Evolutionary conservation across 2,797 vertebrate species (phyloP).

Genomic region (Manis javanica): DNA sequence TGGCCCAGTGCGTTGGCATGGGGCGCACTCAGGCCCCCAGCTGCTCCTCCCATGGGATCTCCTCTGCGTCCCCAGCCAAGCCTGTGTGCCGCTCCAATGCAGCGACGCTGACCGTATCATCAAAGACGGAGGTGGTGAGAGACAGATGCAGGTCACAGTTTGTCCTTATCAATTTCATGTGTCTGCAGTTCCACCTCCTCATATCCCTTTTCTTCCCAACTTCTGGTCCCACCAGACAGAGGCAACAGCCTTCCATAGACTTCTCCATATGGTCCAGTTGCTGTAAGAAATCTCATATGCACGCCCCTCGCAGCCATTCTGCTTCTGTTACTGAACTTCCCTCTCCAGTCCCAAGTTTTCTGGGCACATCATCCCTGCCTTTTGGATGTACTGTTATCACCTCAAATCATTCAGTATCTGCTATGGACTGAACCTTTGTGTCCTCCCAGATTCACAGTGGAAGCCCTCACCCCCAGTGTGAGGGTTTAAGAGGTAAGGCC

Average conservation of each 20-base stretch:
- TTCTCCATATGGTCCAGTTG: not conserved
- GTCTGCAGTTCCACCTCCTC: not conserved
- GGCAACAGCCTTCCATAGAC: not conserved
- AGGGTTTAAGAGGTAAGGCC: not conserved
- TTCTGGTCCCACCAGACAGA: not conserved
- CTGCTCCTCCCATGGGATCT: not conserved
- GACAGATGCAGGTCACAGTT: not conserved
- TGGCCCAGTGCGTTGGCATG: not conserved
- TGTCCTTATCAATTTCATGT: not conserved
- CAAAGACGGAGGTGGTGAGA: not conserved
- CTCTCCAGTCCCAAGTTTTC: not conserved
- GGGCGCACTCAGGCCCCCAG: too few relatives aligned
- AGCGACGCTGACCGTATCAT: not conserved
- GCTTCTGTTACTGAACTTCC: not conserved
- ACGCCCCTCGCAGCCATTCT: not conserved
- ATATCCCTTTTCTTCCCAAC: not conserved
- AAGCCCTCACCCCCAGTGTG: not conserved
- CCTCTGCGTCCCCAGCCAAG: not conserved
- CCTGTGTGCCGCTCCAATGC: not conserved
- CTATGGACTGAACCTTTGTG: not conserved
- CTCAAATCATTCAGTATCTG: not conserved
- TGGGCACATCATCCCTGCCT: not conserved
- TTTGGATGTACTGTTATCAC: not conserved
- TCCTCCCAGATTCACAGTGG: not conserved
- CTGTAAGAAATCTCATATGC: not conserved